Conservation (phyloP, 2,113 vertebrate species). For the Cinclus mexicanus region DNA sequence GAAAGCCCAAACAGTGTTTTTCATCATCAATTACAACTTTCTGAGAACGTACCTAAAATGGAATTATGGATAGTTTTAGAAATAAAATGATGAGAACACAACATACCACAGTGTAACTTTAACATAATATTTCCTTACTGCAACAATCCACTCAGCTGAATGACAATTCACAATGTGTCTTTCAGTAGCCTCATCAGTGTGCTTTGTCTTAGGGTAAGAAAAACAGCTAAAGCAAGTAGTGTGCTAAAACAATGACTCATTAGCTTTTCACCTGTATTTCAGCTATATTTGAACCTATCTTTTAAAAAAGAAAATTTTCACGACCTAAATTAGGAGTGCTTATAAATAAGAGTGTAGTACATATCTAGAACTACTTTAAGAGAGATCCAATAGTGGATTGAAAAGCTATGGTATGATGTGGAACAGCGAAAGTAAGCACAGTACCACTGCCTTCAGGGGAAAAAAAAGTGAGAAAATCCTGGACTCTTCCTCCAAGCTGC, state of each 20-base stretch:
- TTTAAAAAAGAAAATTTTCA: not conserved
- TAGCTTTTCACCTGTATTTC: not conserved
- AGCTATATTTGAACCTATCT: not conserved
- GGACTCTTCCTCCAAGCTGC: not conserved
- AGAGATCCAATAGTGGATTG: not conserved
- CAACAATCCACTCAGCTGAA: not conserved
- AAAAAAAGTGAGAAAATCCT: not conserved
- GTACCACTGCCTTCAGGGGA: not conserved
- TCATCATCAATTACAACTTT: conserved; percentile 76
- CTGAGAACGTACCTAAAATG: conserved; percentile 86
- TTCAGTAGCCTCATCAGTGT: not conserved
- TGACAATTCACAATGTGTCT: not conserved
- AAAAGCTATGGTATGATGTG: not conserved
- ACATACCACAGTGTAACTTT: not conserved
- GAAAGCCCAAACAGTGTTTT: conserved; percentile 82
- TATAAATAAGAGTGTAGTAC: not conserved
- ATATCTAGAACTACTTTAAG: not conserved
- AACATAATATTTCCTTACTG: not conserved
- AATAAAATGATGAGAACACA: not conserved
- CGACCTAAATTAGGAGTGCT: not conserved
- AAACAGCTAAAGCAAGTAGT: not conserved
- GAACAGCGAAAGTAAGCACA: not conserved
- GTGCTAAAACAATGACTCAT: not conserved
- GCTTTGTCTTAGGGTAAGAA: not conserved
- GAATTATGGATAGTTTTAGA: not conserved